Percentiles rank a stretch among this genome's conserved stretches.
These are phyloP conservation scores for Gobio occitaniae DNA, from an alignment of 2,797 vertebrate species.

Conservation along the genomic window DNA sequence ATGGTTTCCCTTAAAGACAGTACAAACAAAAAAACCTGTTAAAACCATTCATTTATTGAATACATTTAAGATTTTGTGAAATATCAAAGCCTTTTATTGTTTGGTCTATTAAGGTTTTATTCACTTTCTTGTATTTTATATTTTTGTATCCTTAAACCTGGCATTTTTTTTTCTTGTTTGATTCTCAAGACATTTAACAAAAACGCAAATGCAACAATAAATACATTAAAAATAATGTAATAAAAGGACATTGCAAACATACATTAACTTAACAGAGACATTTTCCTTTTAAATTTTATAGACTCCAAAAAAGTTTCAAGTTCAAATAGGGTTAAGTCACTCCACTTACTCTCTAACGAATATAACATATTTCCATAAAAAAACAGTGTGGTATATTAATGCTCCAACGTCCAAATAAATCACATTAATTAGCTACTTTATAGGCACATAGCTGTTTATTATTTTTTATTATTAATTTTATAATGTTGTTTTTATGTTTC, in stretches of 20 bases:
- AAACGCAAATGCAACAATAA: too few species aligned
- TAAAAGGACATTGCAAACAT: neutral
- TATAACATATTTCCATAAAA: neutral
- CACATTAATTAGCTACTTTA: neutral
- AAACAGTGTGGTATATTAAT: neutral
- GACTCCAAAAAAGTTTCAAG: neutral
- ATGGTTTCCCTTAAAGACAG: too few species aligned
- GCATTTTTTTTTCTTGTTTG: too few species aligned
- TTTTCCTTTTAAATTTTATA: neutral
- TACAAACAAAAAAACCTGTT: too few species aligned
- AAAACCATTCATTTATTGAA: too few species aligned
- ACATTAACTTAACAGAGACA: neutral
- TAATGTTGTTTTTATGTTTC: too few species aligned
- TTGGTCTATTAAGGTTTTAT: too few species aligned
- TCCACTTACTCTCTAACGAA: neutral
- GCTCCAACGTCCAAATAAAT: neutral
- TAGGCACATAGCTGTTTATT: neutral
- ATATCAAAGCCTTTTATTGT: too few species aligned
- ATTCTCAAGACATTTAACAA: neutral
- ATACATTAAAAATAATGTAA: neutral
- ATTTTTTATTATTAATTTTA: neutral
- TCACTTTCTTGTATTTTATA: too few species aligned
- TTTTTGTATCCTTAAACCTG: too few species aligned
- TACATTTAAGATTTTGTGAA: too few species aligned
- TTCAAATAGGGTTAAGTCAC: neutral